Evolutionary conservation across 2,888 invertebrate genomes (phyloP), one percentile per base, ranked within the genome.

Genomic region (Cryptosula pallasiana): DNA sequence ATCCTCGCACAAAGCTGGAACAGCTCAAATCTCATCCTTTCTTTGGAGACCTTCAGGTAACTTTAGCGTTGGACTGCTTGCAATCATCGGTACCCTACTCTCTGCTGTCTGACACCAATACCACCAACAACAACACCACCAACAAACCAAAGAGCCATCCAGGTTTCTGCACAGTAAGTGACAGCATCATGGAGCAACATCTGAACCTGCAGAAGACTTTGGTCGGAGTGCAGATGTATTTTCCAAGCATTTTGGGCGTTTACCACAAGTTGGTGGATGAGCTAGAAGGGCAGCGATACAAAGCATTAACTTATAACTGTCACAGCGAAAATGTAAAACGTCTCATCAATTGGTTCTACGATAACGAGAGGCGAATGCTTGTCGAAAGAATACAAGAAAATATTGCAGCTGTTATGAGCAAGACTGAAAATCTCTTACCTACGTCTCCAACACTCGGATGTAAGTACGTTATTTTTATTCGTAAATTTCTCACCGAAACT

Each of bases 1-100:
- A 63, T 63, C 63, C 20, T 35, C 69, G 72, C 29, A 25, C 35
- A 34, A 45, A 76, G 69, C 75, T 78, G n/a, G 71, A 74, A 1
- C 74, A 77, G 32, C 75, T 78, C 23, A 76, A 77, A 70, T 77
- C 75, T 55, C 78, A 79, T 72, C 78, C 79, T 23, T 77, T 79
- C 76, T 78, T 79, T 72, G 69, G 74, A n/a, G 79, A 79, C 34
- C 73, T 79, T n/a, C 77, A 78, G 71, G 74, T 74, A 32, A 69
- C 77, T 0, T 76, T 78, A 0, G 72, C 76, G 32, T 76, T 78
- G 69, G 79, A 79, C 74, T 78, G 78, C 72, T 71, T 74, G 29
- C 76, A 77, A 74, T 76, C 71, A 27, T 71, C 45, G 35, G 78
- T 78, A 13, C 79, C 78, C 1, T 77, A 78, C 0, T 79, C 77